A percentile compares a stretch with the other conserved stretches of the same genome.
Evolutionary conservation across 2,113 vertebrate species (phyloP).

Genomic region (Haemorhous mexicanus): DNA sequence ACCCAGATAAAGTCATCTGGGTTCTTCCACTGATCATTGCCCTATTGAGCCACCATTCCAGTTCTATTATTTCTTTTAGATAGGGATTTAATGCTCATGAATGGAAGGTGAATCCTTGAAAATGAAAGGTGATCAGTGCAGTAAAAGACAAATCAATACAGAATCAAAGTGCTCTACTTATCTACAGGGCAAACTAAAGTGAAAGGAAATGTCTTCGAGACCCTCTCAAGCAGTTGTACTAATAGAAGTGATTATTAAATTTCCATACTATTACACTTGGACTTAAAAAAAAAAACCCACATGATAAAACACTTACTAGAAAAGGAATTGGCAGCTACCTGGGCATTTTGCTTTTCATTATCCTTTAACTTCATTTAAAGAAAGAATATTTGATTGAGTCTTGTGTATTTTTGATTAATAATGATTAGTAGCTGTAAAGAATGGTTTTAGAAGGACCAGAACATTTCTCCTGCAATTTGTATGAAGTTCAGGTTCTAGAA

Average conservation of each 20-base stretch:
- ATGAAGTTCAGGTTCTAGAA: background rate
- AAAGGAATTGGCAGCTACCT: constrained; percentile 54
- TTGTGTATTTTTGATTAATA: constrained; percentile 63
- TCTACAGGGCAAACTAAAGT: constrained; percentile 54
- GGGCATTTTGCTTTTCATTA: constrained; percentile 55
- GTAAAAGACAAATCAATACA: constrained; percentile 70
- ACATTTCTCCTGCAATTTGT: background rate
- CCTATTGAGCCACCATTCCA: constrained; percentile 58
- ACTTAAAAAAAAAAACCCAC: constrained; percentile 54
- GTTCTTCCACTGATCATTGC: constrained; percentile 58
- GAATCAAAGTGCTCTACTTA: constrained; percentile 59
- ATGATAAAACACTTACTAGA: constrained; percentile 65
- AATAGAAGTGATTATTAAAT: constrained; percentile 62
- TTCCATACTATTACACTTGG: constrained; percentile 26
- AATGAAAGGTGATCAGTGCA: constrained; percentile 68
- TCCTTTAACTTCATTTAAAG: constrained; percentile 49
- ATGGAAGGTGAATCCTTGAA: constrained; percentile 58
- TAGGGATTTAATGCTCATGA: constrained; percentile 65
- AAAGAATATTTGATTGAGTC: constrained; percentile 60
- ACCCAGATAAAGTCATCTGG: constrained; percentile 45
- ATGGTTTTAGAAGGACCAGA: background rate
- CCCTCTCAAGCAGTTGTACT: constrained; percentile 37
- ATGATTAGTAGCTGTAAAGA: background rate
- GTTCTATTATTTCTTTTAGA: constrained; percentile 70
- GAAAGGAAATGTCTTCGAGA: constrained; percentile 48